Evolutionary conservation across 2,113 vertebrate species (phyloP).

Genomic region (Zosterops hypoxanthus): DNA sequence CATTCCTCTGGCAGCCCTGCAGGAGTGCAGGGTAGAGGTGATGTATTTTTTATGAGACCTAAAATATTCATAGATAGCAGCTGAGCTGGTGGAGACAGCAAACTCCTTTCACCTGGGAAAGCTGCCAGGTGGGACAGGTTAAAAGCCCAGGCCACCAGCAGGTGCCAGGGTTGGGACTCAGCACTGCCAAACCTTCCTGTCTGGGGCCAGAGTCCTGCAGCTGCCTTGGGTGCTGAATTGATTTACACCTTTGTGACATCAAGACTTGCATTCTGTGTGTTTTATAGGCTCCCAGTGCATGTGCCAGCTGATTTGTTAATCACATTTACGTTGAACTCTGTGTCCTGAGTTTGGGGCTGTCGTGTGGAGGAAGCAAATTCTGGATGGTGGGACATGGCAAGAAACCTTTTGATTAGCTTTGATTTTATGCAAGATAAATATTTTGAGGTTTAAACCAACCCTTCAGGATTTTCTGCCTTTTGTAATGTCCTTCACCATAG

Average conservation of each 20-base stretch:
- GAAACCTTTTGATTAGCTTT: neutral
- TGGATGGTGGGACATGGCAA: neutral
- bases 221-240: neutral
- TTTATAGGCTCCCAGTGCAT: neutral
- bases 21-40: neutral
- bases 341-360: neutral
- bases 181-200: neutral
- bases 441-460: neutral
- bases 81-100: neutral
- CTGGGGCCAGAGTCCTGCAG: neutral
- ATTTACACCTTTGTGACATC: neutral
- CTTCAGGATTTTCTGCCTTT: neutral
- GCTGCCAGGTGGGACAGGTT: neutral
- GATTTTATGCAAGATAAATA: neutral
- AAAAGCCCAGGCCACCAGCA: neutral
- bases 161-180: neutral
- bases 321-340: fast-evolving
- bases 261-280: neutral
- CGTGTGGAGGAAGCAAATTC: fast-evolving
- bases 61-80: constrained; percentile 33
- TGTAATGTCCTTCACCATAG: neutral
- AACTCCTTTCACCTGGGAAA: neutral
- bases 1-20: neutral
- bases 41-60: constrained; percentile 27
- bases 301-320: neutral